phyloP scores from a whole-genome alignment of 2,113 vertebrate species.

The Spizaetus ornatus region DNA sequence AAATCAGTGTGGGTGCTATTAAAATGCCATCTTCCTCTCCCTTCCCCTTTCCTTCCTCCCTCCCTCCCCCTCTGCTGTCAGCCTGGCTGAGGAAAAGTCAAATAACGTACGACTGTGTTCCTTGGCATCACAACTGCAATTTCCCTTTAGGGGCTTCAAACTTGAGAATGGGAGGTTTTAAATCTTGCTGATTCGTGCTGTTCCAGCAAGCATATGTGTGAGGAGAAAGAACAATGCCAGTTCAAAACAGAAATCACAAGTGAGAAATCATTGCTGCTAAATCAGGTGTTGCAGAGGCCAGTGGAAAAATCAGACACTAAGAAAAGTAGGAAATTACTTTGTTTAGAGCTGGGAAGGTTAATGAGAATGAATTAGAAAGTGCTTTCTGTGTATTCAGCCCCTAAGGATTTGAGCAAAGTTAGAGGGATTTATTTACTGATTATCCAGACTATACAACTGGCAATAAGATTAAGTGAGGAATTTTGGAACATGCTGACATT shows the following conservation, averaged over 20 bases:
- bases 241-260: conserved; percentile 43
- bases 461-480: conserved; percentile 52
- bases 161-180: conserved; percentile 73
- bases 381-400: conserved; percentile 21
- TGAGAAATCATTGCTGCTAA: conserved; percentile 53
- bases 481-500: conserved; percentile 48
- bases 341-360: conserved; percentile 44
- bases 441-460: conserved; percentile 62
- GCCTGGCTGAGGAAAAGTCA: conserved; percentile 66
- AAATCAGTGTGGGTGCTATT: conserved; percentile 56
- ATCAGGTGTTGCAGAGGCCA: conserved; percentile 47
- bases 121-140: conserved; percentile 71
- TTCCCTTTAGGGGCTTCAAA: conserved; percentile 68
- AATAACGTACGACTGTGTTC: conserved; percentile 74
- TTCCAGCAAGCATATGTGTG: conserved; percentile 45
- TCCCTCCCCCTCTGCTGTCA: conserved; percentile 47
- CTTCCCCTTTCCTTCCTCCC: conserved; percentile 34
- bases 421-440: conserved; percentile 56
- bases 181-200: conserved; percentile 70
- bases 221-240: conserved; percentile 43
- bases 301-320: conserved; percentile 6
- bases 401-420: conserved; percentile 24
- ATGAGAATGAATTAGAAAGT: conserved; percentile 57
- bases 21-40: conserved; percentile 67
- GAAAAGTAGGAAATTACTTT: conserved; percentile 27